Evolutionary conservation across 2,797 vertebrate species (phyloP).

Genomic region (Molossus molossus): DNA sequence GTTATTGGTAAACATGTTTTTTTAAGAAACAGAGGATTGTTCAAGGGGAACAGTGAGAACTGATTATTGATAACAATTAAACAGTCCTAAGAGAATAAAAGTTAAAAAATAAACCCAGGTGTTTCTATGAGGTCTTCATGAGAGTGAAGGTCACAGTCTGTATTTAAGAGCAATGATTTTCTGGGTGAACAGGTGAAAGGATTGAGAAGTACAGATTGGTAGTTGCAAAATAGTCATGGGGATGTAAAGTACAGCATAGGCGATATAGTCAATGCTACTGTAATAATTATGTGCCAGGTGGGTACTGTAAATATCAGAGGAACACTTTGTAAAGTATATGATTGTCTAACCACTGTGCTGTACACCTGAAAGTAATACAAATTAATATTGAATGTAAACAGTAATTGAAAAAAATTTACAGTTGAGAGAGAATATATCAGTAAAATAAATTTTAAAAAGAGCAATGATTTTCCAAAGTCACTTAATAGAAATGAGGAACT

Average conservation of each 20-base stretch:
- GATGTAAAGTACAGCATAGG: background rate
- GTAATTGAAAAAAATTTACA: background rate
- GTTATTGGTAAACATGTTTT: background rate
- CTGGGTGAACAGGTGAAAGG: background rate
- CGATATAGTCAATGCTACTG: background rate
- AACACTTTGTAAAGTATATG: background rate
- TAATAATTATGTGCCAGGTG: background rate
- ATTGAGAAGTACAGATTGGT: background rate
- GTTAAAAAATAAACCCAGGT: conserved; percentile 52
- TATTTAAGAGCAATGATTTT: conserved; percentile 56
- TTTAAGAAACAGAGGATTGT: conserved; percentile 22
- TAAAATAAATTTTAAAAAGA: background rate
- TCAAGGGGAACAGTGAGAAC: conserved; percentile 11
- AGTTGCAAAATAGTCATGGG: background rate
- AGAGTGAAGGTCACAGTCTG: background rate
- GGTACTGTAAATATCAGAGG: background rate
- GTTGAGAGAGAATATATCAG: background rate
- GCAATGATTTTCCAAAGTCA: conserved; percentile 48
- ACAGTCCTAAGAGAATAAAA: conserved; percentile 8
- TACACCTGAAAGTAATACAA: background rate
- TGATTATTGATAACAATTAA: conserved; percentile 61
- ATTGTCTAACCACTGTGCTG: background rate
- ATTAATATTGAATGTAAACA: background rate
- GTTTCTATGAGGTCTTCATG: conserved; percentile 28
- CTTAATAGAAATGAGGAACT: conserved; percentile 48